Evolutionary conservation across 2,888 invertebrate genomes (phyloP).

Genomic region (Drosophila kambysellisi): DNA sequence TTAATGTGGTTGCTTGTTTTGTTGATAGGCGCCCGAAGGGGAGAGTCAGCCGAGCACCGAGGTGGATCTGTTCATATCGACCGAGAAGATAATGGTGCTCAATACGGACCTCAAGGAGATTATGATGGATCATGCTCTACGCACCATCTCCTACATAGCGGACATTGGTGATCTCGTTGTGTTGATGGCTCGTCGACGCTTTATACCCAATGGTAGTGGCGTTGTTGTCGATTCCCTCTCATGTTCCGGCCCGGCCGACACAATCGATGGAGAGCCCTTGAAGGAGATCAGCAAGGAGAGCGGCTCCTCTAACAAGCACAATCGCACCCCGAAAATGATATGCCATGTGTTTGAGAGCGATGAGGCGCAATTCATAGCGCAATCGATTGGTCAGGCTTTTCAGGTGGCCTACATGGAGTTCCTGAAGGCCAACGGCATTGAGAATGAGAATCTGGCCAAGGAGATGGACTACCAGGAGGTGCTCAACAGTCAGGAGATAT

Average conservation of each 20-base stretch:
- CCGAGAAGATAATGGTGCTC: conserved; percentile 99
- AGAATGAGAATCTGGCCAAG: conserved; percentile 99
- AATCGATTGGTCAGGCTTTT: conserved; percentile 99
- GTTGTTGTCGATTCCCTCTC: conserved; percentile 39
- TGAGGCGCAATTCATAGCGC: conserved; percentile 99
- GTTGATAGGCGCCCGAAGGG: conserved; percentile 95
- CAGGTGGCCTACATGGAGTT: conserved; percentile 99
- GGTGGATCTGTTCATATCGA: conserved; percentile 99
- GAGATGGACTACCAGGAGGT: conserved; percentile 99
- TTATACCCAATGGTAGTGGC: conserved; percentile 87
- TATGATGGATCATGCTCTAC: conserved; percentile 99
- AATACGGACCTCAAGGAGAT: conserved; percentile 99
- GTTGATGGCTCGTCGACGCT: conserved; percentile 97
- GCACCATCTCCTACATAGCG: conserved; percentile 99
- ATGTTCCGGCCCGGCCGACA: conserved; percentile 21
- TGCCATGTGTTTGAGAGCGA: conserved; percentile 99
- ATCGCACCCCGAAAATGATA: conserved; percentile 98
- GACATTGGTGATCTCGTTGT: conserved; percentile 99
- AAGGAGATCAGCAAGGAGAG: conserved; percentile 46
- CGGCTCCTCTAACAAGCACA: conserved; percentile 86
- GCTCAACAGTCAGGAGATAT: conserved; percentile 99
- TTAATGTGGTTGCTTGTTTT: conserved; percentile 10
- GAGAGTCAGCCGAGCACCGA: conserved; percentile 99
- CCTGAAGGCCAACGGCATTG: conserved; percentile 99
- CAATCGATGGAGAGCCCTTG: conserved; percentile 25